Evolutionary conservation across 1,140 invertebrate species (phyloP).

Genomic region (Nebria ingens): DNA sequence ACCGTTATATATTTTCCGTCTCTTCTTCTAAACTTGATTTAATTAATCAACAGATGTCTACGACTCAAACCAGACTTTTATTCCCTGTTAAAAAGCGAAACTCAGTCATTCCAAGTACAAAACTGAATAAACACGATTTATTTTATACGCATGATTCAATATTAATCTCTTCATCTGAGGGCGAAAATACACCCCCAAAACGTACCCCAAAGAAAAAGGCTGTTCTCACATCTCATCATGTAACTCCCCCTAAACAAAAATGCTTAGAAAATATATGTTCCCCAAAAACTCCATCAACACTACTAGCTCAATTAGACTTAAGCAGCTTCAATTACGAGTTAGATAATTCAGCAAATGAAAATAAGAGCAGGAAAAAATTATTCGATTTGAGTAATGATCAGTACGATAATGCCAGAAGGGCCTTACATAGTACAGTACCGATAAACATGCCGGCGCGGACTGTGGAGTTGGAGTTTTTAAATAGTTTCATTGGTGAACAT

Average conservation of each 20-base stretch:
- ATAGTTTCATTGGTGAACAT: conserved; percentile 56
- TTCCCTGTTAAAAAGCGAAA: conserved; percentile 1
- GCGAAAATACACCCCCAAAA: background rate
- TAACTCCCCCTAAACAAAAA: conserved; percentile 1
- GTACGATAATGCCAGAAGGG: conserved; percentile 48
- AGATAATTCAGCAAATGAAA: conserved; percentile 13
- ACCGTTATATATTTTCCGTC: too few relatives aligned
- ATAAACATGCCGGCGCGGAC: conserved; percentile 65
- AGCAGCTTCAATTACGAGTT: background rate
- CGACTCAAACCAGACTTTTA: background rate
- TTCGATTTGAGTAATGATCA: conserved; percentile 25
- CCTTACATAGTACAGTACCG: conserved; percentile 59
- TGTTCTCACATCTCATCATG: too few relatives aligned
- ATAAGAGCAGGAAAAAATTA: conserved; percentile 14
- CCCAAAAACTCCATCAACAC: background rate
- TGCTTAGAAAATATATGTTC: background rate
- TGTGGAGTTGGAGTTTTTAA: conserved; percentile 58
- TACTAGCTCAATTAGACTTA: background rate
- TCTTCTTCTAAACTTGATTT: background rate
- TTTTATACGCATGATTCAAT: background rate
- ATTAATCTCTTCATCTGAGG: background rate
- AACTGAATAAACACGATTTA: too few relatives aligned
- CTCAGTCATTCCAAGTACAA: background rate
- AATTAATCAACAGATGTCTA: background rate
- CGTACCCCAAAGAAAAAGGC: too few relatives aligned